Conservation (phyloP, 2,113 vertebrate species). For the Ciconia stormi region DNA sequence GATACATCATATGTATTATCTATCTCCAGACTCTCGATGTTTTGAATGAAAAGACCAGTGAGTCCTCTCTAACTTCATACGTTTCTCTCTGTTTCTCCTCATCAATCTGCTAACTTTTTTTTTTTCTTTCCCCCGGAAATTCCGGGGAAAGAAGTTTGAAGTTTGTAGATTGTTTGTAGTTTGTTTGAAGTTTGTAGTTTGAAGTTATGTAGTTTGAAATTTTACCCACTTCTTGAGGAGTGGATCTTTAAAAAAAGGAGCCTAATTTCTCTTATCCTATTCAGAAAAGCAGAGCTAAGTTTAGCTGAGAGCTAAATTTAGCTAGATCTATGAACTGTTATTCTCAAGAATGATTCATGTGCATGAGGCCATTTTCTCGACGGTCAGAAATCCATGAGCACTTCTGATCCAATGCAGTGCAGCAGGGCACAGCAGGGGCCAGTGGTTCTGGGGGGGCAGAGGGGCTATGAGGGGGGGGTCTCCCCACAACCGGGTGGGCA, state of each 20-base stretch:
- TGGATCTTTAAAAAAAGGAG: background rate
- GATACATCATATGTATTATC: background rate
- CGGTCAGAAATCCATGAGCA: background rate
- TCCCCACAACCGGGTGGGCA: background rate
- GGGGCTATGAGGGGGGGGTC: accelerated
- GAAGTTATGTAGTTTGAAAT: background rate
- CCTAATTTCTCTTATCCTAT: background rate
- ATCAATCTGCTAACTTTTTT: background rate
- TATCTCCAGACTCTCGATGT: accelerated
- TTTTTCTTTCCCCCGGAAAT: background rate
- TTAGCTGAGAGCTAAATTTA: background rate
- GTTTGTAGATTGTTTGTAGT: too few relatives aligned
- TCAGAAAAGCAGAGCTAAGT: background rate
- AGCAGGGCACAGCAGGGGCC: background rate
- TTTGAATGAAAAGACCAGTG: background rate
- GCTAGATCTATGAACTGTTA: background rate
- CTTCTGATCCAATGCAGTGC: background rate
- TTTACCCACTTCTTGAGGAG: background rate
- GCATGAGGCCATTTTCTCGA: background rate
- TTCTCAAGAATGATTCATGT: background rate
- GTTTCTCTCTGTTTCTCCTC: background rate
- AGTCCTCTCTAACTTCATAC: background rate
- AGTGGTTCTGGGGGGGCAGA: accelerated
- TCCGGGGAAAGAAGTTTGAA: background rate
- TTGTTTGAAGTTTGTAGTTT: too few relatives aligned